Evolutionary conservation across 2,797 vertebrate genomes (phyloP).

Genomic region (Alca torda): DNA sequence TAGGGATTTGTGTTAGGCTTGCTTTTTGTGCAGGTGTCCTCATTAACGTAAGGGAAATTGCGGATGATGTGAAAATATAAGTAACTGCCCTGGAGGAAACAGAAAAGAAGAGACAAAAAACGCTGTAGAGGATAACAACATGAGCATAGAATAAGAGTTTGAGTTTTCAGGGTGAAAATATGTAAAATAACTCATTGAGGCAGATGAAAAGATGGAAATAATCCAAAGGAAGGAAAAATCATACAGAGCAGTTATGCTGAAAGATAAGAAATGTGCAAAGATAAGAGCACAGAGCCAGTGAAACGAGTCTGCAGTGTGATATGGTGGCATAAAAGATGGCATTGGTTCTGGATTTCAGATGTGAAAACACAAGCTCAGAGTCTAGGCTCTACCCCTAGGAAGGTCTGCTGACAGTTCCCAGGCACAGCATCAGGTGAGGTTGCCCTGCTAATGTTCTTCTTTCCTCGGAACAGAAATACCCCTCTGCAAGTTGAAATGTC

Average conservation of each 20-base stretch:
- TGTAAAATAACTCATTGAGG: background rate
- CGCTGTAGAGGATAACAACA: background rate
- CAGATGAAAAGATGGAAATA: slow-evolving; percentile 6
- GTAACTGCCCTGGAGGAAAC: background rate
- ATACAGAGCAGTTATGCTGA: background rate
- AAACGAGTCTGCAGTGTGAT: background rate
- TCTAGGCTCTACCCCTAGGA: background rate
- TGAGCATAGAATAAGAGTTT: background rate
- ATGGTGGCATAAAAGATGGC: background rate
- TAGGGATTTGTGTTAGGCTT: background rate
- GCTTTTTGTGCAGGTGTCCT: background rate
- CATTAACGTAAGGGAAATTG: background rate
- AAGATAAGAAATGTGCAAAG: background rate
- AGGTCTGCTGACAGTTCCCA: background rate
- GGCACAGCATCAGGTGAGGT: background rate
- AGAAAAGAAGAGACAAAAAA: background rate
- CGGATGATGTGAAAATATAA: background rate
- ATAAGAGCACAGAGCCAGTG: background rate
- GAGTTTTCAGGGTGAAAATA: background rate
- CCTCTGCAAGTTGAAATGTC: background rate
- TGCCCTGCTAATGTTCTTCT: background rate
- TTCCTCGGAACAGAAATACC: background rate
- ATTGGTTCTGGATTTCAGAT: background rate
- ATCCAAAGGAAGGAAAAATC: background rate
- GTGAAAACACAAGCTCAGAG: background rate